Evolutionary conservation across 2,797 vertebrate species (phyloP).

Genomic region (Microctenopoma steveboyesi): DNA sequence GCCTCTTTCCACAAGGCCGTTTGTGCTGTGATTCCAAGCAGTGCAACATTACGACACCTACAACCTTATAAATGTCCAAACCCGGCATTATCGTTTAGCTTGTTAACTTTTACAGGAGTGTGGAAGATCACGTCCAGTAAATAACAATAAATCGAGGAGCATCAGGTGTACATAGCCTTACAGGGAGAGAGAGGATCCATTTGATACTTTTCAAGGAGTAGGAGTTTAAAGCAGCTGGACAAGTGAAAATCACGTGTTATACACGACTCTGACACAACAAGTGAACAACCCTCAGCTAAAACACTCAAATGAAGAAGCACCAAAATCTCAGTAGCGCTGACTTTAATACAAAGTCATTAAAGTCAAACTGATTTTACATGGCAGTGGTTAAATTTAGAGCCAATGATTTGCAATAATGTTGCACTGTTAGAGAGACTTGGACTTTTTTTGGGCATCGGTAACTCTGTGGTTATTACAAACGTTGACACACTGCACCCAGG

Average conservation of each 20-base stretch:
- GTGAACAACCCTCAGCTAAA: too few relatives aligned
- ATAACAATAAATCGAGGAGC: constrained; percentile 51
- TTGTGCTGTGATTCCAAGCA: constrained; percentile 6
- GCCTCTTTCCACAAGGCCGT: constrained; percentile 55
- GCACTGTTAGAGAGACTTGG: too few relatives aligned
- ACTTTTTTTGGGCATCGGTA: too few relatives aligned
- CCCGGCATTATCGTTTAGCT: constrained; percentile 56
- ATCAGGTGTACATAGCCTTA: constrained; percentile 45
- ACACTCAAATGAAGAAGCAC: too few relatives aligned
- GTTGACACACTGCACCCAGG: too few relatives aligned
- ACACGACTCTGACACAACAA: too few relatives aligned
- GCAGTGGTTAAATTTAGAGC: too few relatives aligned
- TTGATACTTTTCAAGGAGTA: constrained; percentile 28
- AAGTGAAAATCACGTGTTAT: constrained; percentile 38
- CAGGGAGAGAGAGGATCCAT: constrained; percentile 35
- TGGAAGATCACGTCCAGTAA: constrained; percentile 65
- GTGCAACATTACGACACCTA: constrained; percentile 28
- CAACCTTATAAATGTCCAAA: constrained; percentile 72
- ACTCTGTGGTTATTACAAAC: too few relatives aligned
- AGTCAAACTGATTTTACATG: too few relatives aligned
- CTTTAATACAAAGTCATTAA: too few relatives aligned
- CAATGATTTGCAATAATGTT: too few relatives aligned
- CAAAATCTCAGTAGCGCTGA: too few relatives aligned
- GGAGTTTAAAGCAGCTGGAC: constrained; percentile 45
- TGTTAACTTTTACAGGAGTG: constrained; percentile 75